Conservation (phyloP, 2,797 vertebrate species). For the Pangasius djambal region DNA sequence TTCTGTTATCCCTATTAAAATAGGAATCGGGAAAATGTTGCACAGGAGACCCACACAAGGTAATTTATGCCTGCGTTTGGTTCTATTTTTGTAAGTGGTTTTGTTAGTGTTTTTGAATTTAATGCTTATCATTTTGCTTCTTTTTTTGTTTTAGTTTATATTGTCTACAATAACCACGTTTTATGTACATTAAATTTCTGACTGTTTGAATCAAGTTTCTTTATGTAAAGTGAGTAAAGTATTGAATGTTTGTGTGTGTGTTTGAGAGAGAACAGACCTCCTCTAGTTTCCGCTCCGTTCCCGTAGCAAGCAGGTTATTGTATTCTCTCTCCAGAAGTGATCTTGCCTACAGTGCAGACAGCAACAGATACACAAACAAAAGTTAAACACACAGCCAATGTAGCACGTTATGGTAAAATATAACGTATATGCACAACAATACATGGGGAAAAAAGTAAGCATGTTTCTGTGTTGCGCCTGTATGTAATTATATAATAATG, state of each 20-base stretch:
- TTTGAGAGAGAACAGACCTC: slow-evolving; percentile 77
- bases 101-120: background rate
- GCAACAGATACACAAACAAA: background rate
- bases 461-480: background rate
- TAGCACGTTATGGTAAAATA: background rate
- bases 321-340: slow-evolving; percentile 90
- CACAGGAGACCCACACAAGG: background rate
- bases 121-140: background rate
- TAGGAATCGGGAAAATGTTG: background rate
- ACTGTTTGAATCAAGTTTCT: background rate
- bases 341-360: slow-evolving; percentile 79
- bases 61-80: background rate
- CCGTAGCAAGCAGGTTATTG: slow-evolving; percentile 85
- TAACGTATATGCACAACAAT: background rate
- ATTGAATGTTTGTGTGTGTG: background rate
- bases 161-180: background rate
- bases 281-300: slow-evolving; percentile 89
- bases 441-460: background rate
- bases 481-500: background rate
- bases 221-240: background rate
- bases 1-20: background rate
- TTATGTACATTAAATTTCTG: background rate
- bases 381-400: background rate
- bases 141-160: too few species aligned
- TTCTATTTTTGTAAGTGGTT: background rate